A percentile compares a stretch with the other conserved stretches of the same genome.
Conservation (phyloP, 1,140 invertebrate species). For the Ptiloglossa arizonensis region DNA sequence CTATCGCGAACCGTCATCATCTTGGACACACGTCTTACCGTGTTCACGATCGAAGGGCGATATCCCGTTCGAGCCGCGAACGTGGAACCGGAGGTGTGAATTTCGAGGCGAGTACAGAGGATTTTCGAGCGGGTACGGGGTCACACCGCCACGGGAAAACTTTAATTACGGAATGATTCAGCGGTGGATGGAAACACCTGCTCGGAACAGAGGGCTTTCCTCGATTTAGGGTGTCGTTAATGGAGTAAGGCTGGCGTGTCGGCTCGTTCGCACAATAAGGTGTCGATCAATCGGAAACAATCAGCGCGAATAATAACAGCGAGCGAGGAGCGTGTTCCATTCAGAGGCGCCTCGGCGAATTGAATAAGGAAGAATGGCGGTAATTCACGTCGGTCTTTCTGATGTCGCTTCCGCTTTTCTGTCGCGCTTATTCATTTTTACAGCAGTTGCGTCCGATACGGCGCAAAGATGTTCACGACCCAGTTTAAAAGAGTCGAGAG, state of each 20-base stretch:
- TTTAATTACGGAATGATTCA: slow-evolving; percentile 46
- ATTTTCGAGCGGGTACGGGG: too few relatives aligned
- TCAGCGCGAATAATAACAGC: slow-evolving; percentile 38
- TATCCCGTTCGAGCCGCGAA: too few relatives aligned
- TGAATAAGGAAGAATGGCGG: slow-evolving; percentile 42
- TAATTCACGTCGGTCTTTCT: slow-evolving; percentile 48
- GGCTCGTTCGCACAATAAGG: slow-evolving; percentile 40
- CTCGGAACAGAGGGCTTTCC: slow-evolving; percentile 1
- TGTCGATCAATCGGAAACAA: slow-evolving; percentile 49
- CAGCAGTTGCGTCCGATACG: slow-evolving; percentile 43
- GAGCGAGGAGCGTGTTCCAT: slow-evolving; percentile 11
- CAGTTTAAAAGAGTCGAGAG: slow-evolving; percentile 42
- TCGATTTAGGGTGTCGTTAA: slow-evolving; percentile 19
- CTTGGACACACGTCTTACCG: too few relatives aligned
- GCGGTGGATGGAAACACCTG: not conserved
- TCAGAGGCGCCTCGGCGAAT: slow-evolving; percentile 16
- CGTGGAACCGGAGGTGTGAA: not conserved
- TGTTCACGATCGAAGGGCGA: too few relatives aligned
- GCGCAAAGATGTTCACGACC: slow-evolving; percentile 43
- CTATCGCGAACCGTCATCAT: too few relatives aligned
- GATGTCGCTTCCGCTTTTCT: slow-evolving; percentile 37
- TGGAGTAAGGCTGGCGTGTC: not conserved
- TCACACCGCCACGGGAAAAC: too few relatives aligned
- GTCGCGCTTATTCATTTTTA: slow-evolving; percentile 47
- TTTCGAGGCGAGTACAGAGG: too few relatives aligned